Percentiles rank a stretch among this genome's conserved stretches.
These are phyloP conservation scores for Chascanopsetta lugubris DNA, from an alignment of 2,113 vertebrate genomes.

Conservation along the genomic window DNA sequence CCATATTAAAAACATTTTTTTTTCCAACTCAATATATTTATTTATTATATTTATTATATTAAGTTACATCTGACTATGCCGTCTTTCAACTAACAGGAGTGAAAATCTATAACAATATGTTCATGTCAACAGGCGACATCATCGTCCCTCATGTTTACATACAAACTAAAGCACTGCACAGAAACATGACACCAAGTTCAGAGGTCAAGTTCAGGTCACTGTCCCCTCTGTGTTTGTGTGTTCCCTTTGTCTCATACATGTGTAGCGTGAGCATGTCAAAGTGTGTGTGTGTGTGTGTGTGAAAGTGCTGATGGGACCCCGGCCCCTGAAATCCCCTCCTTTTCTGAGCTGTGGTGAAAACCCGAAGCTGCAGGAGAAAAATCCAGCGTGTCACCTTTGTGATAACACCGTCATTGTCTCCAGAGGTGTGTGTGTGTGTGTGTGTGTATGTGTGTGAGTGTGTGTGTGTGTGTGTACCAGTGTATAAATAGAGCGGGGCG, in stretches of 20 bases:
- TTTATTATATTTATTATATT: neutral
- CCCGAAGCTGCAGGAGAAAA: slow-evolving; percentile 69
- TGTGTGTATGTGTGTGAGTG: slow-evolving; percentile 39
- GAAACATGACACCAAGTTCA: slow-evolving; percentile 7
- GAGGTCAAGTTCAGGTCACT: slow-evolving; percentile 56
- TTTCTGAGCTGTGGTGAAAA: slow-evolving; percentile 65
- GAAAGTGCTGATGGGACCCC: slow-evolving; percentile 75
- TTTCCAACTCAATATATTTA: neutral
- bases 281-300: slow-evolving; percentile 35
- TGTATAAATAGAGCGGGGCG: slow-evolving; percentile 69
- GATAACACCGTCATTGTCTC: slow-evolving; percentile 72
- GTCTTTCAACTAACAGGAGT: neutral
- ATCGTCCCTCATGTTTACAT: neutral
- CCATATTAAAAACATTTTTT: no score
- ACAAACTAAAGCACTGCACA: neutral
- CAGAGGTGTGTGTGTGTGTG: slow-evolving; percentile 28
- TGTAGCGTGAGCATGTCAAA: slow-evolving; percentile 45
- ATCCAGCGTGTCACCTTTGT: slow-evolving; percentile 70
- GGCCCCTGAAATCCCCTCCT: slow-evolving; percentile 41
- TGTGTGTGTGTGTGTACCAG: slow-evolving; percentile 28
- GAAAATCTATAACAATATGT: neutral
- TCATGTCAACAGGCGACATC: neutral
- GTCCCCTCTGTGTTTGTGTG: slow-evolving; percentile 60
- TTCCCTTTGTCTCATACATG: slow-evolving; percentile 52
- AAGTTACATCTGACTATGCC: neutral